Evolutionary conservation across 2,888 invertebrate species (phyloP).

Genomic region (Spialia ferax): DNA sequence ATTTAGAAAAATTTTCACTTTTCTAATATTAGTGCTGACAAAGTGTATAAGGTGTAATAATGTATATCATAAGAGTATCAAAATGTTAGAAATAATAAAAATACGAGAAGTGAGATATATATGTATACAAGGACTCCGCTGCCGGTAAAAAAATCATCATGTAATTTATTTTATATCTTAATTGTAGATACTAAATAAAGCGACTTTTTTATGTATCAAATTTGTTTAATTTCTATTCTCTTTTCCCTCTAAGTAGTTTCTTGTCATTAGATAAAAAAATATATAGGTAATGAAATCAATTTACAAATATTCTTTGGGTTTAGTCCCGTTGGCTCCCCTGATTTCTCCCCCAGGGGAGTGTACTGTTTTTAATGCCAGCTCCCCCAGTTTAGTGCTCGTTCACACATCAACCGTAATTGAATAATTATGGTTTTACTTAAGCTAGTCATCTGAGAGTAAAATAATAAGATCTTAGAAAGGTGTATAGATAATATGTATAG

Average conservation of each 20-base stretch:
- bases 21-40: slow-evolving; percentile 35
- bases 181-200: slow-evolving; percentile 86
- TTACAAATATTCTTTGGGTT: no score
- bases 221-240: slow-evolving; percentile 43
- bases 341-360: no score
- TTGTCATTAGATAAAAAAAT: no score
- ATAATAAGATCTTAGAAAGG: neutral
- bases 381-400: no score
- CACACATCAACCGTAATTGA: no score
- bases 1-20: slow-evolving; percentile 31
- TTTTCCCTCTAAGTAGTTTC: neutral
- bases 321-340: no score
- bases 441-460: neutral
- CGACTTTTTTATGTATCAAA: slow-evolving; percentile 81
- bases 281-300: no score
- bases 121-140: slow-evolving; percentile 67
- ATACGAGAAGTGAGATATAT: slow-evolving; percentile 58
- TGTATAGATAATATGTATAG: no score
- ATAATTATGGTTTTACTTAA: no score
- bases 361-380: no score
- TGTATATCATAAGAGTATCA: slow-evolving; percentile 49
- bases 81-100: slow-evolving; percentile 41
- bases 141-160: slow-evolving; percentile 69
- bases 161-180: slow-evolving; percentile 86
- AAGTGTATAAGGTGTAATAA: slow-evolving; percentile 53